Percentiles rank a stretch among this genome's conserved stretches.
phyloP scores from a whole-genome alignment of 2,113 vertebrate genomes.

The Chamaetylas fuelleborni region DNA sequence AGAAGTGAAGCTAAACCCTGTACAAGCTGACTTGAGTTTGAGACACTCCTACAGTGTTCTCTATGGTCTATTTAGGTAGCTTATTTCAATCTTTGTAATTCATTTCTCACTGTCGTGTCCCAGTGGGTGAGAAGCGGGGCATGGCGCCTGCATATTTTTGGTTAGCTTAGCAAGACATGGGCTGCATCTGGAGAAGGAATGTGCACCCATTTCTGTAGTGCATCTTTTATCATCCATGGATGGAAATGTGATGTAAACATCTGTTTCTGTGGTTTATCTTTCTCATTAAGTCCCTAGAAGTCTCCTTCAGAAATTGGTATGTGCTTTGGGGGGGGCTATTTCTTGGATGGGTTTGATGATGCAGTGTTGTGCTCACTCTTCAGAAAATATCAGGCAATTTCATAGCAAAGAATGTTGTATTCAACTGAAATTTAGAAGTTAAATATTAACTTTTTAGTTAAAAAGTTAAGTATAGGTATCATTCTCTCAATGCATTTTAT shows the following conservation, averaged over 20 bases:
- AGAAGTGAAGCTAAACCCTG: background rate
- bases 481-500: background rate
- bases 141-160: background rate
- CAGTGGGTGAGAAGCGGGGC: background rate
- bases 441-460: background rate
- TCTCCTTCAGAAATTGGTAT: background rate
- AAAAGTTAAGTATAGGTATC: rapidly evolving
- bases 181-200: background rate
- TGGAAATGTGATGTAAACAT: background rate
- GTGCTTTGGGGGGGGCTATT: background rate
- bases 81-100: background rate
- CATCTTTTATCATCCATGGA: background rate
- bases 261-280: background rate
- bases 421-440: background rate
- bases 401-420: background rate
- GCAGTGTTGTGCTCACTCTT: background rate
- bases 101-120: background rate
- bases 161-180: background rate
- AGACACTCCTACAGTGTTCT: background rate
- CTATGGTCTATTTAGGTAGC: background rate
- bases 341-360: background rate
- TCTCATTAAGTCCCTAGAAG: background rate
- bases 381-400: background rate
- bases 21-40: background rate
- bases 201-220: background rate